Conservation (phyloP, 92 coral and sea anemone genomes). For the Meandrina meandrites region DNA sequence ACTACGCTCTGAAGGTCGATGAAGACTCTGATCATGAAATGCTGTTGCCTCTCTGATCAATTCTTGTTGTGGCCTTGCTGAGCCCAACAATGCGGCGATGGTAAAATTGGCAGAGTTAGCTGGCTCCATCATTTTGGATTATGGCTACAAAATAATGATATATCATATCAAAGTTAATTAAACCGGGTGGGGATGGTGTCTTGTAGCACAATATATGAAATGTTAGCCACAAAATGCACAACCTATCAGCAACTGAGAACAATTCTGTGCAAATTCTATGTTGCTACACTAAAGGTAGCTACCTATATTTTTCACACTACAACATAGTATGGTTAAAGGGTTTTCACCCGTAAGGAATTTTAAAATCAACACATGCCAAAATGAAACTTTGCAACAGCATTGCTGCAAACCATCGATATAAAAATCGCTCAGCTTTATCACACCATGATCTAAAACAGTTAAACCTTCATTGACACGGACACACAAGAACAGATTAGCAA, state of each 20-base stretch:
- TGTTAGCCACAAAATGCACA: background rate
- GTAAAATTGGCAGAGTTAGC: conserved; percentile 72
- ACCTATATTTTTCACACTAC: background rate
- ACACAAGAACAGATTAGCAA: background rate
- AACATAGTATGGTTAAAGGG: background rate
- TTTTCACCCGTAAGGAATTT: background rate
- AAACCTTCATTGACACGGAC: conserved; percentile 17
- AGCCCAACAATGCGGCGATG: conserved; percentile 72
- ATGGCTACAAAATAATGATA: background rate
- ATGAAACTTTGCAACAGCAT: background rate
- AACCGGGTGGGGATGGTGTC: background rate
- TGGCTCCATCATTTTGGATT: conserved; percentile 49
- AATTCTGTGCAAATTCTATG: background rate
- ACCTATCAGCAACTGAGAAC: background rate
- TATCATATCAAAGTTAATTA: background rate
- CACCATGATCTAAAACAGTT: conserved; percentile 15
- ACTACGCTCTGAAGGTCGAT: conserved; percentile 9
- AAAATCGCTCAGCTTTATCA: background rate
- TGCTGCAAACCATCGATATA: background rate
- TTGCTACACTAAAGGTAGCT: background rate
- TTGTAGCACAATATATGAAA: background rate
- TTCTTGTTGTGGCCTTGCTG: conserved; percentile 42
- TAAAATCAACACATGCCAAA: background rate
- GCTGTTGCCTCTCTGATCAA: conserved; percentile 15
- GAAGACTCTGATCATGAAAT: conserved; percentile 22